Evolutionary conservation across 2,888 invertebrate genomes (phyloP), one percentile per base, ranked within the genome.

Genomic region (Ptychoptera albimana): DNA sequence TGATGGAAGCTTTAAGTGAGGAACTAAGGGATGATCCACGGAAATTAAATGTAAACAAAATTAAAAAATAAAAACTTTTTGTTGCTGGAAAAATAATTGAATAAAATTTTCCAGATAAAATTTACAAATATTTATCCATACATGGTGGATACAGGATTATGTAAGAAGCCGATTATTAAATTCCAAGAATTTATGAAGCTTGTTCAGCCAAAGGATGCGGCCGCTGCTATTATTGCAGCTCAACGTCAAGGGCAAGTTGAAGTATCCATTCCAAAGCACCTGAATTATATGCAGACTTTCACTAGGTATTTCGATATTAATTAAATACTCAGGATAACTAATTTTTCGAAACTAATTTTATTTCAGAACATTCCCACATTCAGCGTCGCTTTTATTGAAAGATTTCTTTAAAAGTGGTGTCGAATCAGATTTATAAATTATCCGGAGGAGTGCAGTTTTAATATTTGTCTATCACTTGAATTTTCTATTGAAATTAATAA

Each of bases 121-220:
- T 71, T 85, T 48, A 92, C 93, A 2, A 78, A 79, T 2, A 77
- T 93, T 49, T 91, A 76, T 59, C 92, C 93, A 0, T 88, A 82
- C 63, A 87, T 91, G 67, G 84, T 88, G 23, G 80, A 86, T 60
- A 91, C 89, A 0, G 88, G 87, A 0, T 68, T 91, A 16, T 82
- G 85, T 60, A 82, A 83, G 61, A 79, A 76, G 50, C 82, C 83
- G 1, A 74, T 70, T 58, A 77, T 77, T 57, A 77, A 78, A 55
- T 85, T 82, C 64, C 73, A 76, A 2, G 69, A 61, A 14, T 55
- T 78, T 47, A 72, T 83, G 72, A 70, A 72, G 55, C 60, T 82
- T 55, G 67, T 83, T 38, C 58, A 72, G 7, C 71, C 81, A 1
- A 66, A 74, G 49, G 69, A 73, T 48, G 82, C 79, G 1, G 82